Base-by-base conservation (phyloP, 2,888 invertebrate genomes). In the Omphaloscelis lunosa region DNA sequence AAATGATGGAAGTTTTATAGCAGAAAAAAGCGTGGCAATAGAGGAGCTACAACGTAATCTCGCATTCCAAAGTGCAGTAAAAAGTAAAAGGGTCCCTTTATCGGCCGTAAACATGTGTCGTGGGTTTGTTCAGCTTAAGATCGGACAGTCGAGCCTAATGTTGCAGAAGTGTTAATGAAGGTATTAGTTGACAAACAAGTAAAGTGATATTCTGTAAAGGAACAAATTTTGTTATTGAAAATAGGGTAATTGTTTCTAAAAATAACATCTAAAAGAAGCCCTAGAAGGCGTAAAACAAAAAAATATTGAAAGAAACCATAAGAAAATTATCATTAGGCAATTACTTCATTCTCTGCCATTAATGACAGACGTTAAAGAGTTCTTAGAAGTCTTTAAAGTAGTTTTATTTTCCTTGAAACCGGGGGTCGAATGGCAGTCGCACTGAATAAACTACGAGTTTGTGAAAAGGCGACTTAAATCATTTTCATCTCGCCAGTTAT, bases 1-100 rank as follows among this genome's bases (percentile, higher is more conserved):
- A 56, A 72, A 74, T 65, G 20, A 63, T 6, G 69, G 23, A 71
- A 86, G 75, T 82, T 73, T 70, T 39, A 15, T 17, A 69, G 39
- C 65, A 74, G 65, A 89, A 82, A 88, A 85, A 75, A 72, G 61
- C 17, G 53, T 58, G 56, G 12, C 41, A 62, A 41, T 41, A 59
- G 69, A 84, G 51, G n/a, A 75, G 34, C 56, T 70, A 84, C 80
- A 82, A 78, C 78, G 85, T 89, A 88, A 90, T 91, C 90, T 88
- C 81, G 65, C 73, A 76, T 77, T 51, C 61, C 68, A 81, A 83
- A 83, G 72, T 80, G 86, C 88, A 88, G 84, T 89, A 81, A 88
- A 86, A 88, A 88, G 84, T 87, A 83, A 89, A 92, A 90, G 88
- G 88, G 82, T 84, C 81, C 34, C 76, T 90, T 90, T 90, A 92